These are phyloP conservation scores for Eulemur rubriventer DNA, from an alignment of 2,797 vertebrate genomes.

Conservation along the genomic window DNA sequence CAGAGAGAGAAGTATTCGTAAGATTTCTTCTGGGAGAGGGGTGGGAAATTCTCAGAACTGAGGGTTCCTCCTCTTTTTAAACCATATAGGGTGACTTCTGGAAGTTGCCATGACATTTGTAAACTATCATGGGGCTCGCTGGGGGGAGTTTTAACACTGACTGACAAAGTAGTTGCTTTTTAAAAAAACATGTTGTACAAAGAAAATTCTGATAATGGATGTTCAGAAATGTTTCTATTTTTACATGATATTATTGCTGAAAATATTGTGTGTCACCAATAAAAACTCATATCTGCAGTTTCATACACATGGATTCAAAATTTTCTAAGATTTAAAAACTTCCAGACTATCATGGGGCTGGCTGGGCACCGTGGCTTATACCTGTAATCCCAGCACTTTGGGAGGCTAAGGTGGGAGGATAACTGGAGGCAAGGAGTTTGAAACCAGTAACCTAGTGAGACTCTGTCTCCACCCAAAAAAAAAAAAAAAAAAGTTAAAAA, in stretches of 20 bases:
- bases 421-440: too few species aligned
- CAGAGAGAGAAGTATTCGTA: neutral
- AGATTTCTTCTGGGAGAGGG: neutral
- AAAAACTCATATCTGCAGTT: neutral
- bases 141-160: neutral
- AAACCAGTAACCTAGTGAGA: too few species aligned
- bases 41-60: neutral
- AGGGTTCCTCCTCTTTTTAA: neutral
- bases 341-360: neutral
- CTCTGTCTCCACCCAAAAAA: too few species aligned
- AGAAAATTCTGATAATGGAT: neutral
- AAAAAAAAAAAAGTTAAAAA: too few species aligned
- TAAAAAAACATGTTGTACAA: neutral
- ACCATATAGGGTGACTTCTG: neutral
- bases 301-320: neutral
- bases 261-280: neutral
- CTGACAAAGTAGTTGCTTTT: neutral
- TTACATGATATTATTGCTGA: neutral
- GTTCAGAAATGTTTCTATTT: neutral
- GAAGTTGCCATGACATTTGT: neutral
- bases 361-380: neutral
- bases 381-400: too few species aligned
- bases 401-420: too few species aligned
- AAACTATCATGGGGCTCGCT: neutral
- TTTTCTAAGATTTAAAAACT: neutral